Evolutionary conservation across 2,113 vertebrate species (phyloP).

Genomic region (Xiphorhynchus elegans): DNA sequence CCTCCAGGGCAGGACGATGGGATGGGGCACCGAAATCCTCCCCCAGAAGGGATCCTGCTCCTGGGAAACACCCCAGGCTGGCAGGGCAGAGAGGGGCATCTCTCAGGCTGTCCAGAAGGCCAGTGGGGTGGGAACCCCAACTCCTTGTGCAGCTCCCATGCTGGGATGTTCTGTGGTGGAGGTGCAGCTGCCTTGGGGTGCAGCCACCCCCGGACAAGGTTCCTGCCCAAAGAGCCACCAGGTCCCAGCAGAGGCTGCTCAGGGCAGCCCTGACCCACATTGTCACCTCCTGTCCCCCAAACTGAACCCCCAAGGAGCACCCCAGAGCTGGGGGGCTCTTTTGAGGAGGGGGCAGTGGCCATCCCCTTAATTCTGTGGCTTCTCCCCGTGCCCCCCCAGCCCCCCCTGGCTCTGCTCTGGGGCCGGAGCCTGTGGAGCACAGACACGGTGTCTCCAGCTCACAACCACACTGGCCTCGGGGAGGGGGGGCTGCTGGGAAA

Average conservation of each 20-base stretch:
- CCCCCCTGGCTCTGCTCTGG: background rate
- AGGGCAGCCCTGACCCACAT: rapidly evolving
- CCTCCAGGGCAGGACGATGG: background rate
- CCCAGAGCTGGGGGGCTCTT: background rate
- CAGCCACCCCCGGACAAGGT: rapidly evolving
- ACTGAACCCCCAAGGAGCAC: background rate
- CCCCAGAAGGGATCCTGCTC: background rate
- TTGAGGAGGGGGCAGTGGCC: background rate
- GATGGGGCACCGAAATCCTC: background rate
- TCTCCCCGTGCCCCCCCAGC: background rate
- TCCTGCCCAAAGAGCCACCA: background rate
- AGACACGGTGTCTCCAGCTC: conserved; percentile 42
- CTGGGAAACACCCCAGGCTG: rapidly evolving
- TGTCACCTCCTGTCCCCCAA: background rate
- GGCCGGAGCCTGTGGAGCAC: conserved; percentile 15
- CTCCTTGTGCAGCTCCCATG: rapidly evolving
- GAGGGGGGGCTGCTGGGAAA: conserved; percentile 48
- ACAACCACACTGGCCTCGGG: conserved; percentile 10
- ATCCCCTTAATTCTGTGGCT: rapidly evolving
- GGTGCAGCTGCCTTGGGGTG: background rate
- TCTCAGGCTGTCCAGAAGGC: rapidly evolving
- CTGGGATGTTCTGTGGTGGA: rapidly evolving
- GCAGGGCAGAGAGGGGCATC: too few species aligned
- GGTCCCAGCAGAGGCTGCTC: background rate
- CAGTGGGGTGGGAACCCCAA: rapidly evolving